phyloP scores from a whole-genome alignment of 2,888 invertebrate genomes.

The Acrocyrtus sp. region DNA sequence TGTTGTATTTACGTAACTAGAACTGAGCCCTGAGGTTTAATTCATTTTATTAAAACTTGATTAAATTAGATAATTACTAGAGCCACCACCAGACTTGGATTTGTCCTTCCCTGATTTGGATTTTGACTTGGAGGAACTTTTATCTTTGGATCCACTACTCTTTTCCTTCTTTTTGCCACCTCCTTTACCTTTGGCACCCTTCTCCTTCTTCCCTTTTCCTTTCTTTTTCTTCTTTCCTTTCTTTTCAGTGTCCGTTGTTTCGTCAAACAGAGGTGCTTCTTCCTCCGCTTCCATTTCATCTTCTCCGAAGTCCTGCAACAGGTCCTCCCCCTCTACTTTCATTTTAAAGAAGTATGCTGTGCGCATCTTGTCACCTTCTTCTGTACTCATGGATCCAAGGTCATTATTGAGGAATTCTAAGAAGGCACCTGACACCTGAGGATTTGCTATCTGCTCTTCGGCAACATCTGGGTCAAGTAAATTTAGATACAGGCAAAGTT shows the following conservation, averaged over 20 bases:
- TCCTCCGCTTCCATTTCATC: conserved; percentile 43
- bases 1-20: too few relatives aligned
- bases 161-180: conserved; percentile 30
- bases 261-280: conserved; percentile 34
- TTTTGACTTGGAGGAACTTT: conserved; percentile 35
- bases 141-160: conserved; percentile 55
- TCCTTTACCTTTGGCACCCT: conserved; percentile 31
- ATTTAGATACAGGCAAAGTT: conserved; percentile 72
- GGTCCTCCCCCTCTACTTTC: conserved; percentile 42
- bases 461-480: conserved; percentile 71
- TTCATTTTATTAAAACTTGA: too few relatives aligned
- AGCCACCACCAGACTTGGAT: conserved; percentile 25
- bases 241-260: conserved; percentile 48
- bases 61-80: too few relatives aligned
- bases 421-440: conserved; percentile 67
- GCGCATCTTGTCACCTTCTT: conserved; percentile 42
- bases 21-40: too few relatives aligned
- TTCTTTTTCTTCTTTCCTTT: conserved; percentile 42
- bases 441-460: conserved; percentile 71
- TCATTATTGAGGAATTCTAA: conserved; percentile 44
- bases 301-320: conserved; percentile 18
- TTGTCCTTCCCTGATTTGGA: conserved; percentile 32
- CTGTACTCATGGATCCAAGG: conserved; percentile 25
- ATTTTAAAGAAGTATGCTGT: conserved; percentile 56
- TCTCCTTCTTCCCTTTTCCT: conserved; percentile 32